Evolutionary conservation across 1,140 invertebrate genomes (phyloP).

Genomic region (Drosophila ogumai): DNA sequence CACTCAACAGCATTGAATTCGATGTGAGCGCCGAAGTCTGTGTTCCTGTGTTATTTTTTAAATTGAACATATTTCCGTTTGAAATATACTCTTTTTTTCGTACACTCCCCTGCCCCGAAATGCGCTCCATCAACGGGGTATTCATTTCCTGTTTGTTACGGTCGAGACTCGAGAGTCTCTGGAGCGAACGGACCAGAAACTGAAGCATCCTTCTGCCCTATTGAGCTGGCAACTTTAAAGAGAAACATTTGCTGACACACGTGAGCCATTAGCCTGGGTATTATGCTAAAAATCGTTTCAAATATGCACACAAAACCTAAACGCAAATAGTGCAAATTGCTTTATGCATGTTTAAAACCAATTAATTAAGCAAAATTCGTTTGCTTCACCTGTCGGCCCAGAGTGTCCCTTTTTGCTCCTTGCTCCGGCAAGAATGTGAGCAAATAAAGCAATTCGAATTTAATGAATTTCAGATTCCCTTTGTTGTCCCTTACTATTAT

Average conservation of each 20-base stretch:
- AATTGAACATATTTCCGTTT: constrained; percentile 77
- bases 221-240: constrained; percentile 40
- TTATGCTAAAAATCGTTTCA: constrained; percentile 22
- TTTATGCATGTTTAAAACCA: constrained; percentile 68
- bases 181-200: constrained; percentile 33
- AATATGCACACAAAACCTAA: constrained; percentile 38
- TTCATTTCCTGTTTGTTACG: constrained; percentile 71
- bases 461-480: constrained; percentile 51
- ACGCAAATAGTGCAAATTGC: constrained; percentile 55
- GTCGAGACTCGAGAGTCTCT: constrained; percentile 30
- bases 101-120: neutral
- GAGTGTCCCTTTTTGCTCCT: constrained; percentile 35
- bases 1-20: constrained; percentile 52
- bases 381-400: constrained; percentile 24
- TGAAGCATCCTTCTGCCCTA: constrained; percentile 22
- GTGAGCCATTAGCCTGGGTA: constrained; percentile 15
- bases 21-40: constrained; percentile 25
- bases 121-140: constrained; percentile 45
- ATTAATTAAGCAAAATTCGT: constrained; percentile 61
- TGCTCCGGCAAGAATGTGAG: constrained; percentile 19
- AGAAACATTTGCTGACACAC: constrained; percentile 27
- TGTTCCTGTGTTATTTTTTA: constrained; percentile 66
- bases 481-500: constrained; percentile 37
- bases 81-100: constrained; percentile 37
- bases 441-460: constrained; percentile 45